Evolutionary conservation across 1,140 invertebrate species (phyloP), one percentile per base, ranked within the genome.

Genomic region (Bombus difficillimus): DNA sequence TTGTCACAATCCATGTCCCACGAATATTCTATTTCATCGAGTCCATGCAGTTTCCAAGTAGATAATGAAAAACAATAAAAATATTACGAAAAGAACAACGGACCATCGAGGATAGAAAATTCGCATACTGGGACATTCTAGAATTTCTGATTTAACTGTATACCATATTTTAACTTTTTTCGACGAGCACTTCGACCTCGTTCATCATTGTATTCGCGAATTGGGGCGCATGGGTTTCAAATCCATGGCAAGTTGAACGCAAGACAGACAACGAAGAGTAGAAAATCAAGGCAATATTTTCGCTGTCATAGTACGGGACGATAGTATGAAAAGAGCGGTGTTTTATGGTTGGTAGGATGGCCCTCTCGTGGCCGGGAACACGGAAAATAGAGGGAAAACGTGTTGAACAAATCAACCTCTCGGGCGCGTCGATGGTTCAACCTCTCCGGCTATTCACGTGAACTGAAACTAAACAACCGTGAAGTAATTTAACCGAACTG

Each of bases 381-480:
- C 3, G 78, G 28, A 81, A 77, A 89, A 87, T 75, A 53, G 32
- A 81, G 75, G 53, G 83, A 83, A 86, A 86, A 66, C 72, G 74
- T 69, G 72, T 73, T 66, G 39, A 66, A 57, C 72, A 53, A 72
- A 77, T 72, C 47, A 73, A 83, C 41, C 22, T 59, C 53, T 39
- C 39, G 22, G 59, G 69, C 69, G 59, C 59, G 75, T 88, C 76
- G 88, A 89, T 77, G 79, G 88, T 74, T 79, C 78, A 77, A 77
- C 37, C 64, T 34, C 75, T 53, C 43, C 37, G n/a, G 79, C 72
- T 62, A 87, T 89, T 90, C 89, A 89, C 89, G 89, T 87, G 75
- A 91, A 90, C 47, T 74, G 77, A 86, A 89, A 87, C 88, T 90
- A 90, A 90, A 90, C 89, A 90, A 90, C 86, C 81, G 74, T 81